phyloP scores from a whole-genome alignment of 2,797 vertebrate genomes.

The Otolemur crassicaudatus region DNA sequence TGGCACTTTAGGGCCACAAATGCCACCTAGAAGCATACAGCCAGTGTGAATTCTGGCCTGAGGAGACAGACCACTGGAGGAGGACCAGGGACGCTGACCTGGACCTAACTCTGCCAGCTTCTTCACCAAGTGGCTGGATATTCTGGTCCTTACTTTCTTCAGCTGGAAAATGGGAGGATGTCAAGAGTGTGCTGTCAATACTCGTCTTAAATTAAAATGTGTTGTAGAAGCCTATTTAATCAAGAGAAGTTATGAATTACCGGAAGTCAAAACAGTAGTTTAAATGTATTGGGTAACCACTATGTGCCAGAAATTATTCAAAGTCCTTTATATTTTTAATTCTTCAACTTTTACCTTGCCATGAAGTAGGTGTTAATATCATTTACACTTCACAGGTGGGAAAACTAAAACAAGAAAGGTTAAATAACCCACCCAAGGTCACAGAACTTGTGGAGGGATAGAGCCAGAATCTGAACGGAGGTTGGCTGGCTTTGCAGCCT shows the following conservation, averaged over 20 bases:
- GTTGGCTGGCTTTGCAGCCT: neutral
- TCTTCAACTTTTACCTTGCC: neutral
- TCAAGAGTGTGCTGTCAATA: too few relatives aligned
- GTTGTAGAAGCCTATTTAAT: neutral
- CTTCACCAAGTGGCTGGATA: neutral
- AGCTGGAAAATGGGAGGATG: neutral
- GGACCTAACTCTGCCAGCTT: neutral
- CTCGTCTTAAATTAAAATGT: neutral
- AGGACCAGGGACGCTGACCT: neutral
- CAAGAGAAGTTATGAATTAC: constrained; percentile 14
- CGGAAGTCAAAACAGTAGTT: neutral
- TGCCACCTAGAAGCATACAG: neutral
- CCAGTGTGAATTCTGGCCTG: neutral
- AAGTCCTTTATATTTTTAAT: constrained; percentile 6
- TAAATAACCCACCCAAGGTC: neutral
- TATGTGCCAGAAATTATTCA: neutral
- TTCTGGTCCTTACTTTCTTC: neutral
- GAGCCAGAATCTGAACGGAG: neutral
- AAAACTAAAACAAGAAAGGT: constrained; percentile 7
- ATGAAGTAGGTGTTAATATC: neutral
- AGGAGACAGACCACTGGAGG: neutral
- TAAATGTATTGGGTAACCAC: neutral
- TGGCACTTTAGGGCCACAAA: neutral
- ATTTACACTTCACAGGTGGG: neutral
- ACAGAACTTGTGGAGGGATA: neutral